Evolutionary conservation across 53 echinoderm and acorn worm genomes (phyloP), one percentile per base, ranked within the genome.

Genomic region (Mesocentrotus franciscanus): DNA sequence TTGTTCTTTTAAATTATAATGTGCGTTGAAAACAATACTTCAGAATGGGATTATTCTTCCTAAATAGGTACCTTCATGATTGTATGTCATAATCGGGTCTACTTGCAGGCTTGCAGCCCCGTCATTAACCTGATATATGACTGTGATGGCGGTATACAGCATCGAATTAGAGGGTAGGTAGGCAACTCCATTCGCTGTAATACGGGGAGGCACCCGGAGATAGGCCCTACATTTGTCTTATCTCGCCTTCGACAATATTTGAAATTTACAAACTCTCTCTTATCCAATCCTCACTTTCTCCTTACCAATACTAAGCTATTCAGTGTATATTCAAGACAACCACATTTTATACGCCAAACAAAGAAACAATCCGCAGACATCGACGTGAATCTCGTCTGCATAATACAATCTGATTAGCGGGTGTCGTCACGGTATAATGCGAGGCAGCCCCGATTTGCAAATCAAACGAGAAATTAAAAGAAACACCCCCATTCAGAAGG

Each of bases 381-480:
- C 24, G 87, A 29, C 58, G 27, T 27, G 29, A 87, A 87, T 59
- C 87, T 29, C 29, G 59, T 87, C 87, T 57, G 87, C 87, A 87
- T 87, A 74, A 87, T 87, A 58, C 58, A 57, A 87, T 87, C 87
- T 87, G 87, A 87, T 87, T 58, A 87, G 56, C 87, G 87, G 58
- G 87, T 87, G 57, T 58, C 87, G 58, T 87, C 24, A 58, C 59
- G 42, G 81, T 16, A 81, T 7, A 87, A 57, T 87, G 87, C 87
- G 58, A 58, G 58, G 57, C 87, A 87, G 58, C 56, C 57, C 12
- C 9, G 56, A 87, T 87, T 59, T 87, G 87, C 58, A 87, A 87
- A 87, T 87, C 87, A 87, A 59, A 87, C 87, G 58, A 59, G 87
- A 87, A 87, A 87, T 58, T 87, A 87, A 87, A 87, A 87, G 87